phyloP scores from a whole-genome alignment of 2,797 vertebrate genomes.

The Eremophila alpestris region DNA sequence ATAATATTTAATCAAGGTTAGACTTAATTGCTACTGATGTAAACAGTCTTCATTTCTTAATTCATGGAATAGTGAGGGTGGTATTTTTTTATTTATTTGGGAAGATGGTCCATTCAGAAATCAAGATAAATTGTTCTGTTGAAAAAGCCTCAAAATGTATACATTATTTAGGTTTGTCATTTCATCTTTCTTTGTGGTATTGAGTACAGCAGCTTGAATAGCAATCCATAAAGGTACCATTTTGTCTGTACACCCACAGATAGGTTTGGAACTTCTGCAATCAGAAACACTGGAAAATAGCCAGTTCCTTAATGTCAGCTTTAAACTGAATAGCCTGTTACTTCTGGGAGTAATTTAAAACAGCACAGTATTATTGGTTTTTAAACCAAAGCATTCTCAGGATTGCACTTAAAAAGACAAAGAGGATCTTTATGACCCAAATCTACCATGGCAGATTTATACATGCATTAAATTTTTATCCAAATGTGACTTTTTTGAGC shows the following conservation, averaged over 20 bases:
- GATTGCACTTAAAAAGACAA: neutral
- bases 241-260: neutral
- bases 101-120: neutral
- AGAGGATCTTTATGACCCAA: neutral
- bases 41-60: neutral
- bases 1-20: constrained; percentile 27
- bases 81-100: neutral
- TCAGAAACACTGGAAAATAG: neutral
- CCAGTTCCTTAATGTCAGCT: neutral
- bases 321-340: neutral
- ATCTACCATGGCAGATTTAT: neutral
- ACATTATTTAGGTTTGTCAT: neutral
- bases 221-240: neutral
- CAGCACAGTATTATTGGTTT: neutral
- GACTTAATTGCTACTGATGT: constrained; percentile 28
- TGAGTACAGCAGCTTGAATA: neutral
- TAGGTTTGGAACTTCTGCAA: neutral
- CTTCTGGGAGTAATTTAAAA: neutral
- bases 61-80: neutral
- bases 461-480: neutral
- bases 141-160: neutral
- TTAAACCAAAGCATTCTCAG: neutral
- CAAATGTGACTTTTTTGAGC: neutral
- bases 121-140: neutral
- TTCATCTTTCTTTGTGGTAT: neutral